These are phyloP conservation scores for Caenorhabditis briggsae DNA, from an alignment of 1,140 invertebrate genomes.

Conservation along the genomic window DNA sequence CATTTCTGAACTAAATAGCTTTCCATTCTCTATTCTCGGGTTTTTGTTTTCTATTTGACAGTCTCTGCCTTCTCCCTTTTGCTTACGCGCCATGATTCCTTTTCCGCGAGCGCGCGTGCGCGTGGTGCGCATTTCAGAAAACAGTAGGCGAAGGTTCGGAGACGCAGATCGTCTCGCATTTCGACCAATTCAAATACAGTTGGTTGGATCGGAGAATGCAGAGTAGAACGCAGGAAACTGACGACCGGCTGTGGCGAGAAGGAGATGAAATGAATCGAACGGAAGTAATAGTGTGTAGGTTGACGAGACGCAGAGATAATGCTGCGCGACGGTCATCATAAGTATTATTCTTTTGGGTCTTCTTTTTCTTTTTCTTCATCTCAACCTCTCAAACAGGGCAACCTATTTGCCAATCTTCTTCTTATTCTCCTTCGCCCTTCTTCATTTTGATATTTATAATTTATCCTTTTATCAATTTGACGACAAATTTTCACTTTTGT, in stretches of 20 bases:
- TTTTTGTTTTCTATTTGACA: neutral
- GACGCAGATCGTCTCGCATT: conserved; percentile 34
- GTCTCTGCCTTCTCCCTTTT: neutral
- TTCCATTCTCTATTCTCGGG: neutral
- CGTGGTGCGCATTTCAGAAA: neutral
- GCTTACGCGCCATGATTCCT: conserved; percentile 27
- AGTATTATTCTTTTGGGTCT: conserved; percentile 40
- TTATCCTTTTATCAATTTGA: neutral
- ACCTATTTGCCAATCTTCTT: conserved; percentile 28
- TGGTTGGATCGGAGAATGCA: neutral
- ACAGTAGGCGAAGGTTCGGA: neutral
- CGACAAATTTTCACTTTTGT: neutral
- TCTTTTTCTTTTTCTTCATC: neutral
- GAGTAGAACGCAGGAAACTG: conserved; percentile 34
- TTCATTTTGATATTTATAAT: neutral
- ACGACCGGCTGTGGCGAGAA: neutral
- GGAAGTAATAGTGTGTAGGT: neutral
- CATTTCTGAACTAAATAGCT: neutral
- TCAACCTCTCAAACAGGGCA: conserved; percentile 7
- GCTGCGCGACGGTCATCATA: conserved; percentile 45
- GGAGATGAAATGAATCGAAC: neutral
- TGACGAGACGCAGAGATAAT: conserved; percentile 9
- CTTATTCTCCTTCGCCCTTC: neutral
- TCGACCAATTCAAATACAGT: conserved; percentile 55
- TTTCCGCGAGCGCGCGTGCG: neutral